A percentile compares a stretch with the other conserved stretches of the same genome.
These are phyloP conservation scores for Andrena hattorfiana DNA, from an alignment of 2,888 invertebrate species.

Conservation along the genomic window DNA sequence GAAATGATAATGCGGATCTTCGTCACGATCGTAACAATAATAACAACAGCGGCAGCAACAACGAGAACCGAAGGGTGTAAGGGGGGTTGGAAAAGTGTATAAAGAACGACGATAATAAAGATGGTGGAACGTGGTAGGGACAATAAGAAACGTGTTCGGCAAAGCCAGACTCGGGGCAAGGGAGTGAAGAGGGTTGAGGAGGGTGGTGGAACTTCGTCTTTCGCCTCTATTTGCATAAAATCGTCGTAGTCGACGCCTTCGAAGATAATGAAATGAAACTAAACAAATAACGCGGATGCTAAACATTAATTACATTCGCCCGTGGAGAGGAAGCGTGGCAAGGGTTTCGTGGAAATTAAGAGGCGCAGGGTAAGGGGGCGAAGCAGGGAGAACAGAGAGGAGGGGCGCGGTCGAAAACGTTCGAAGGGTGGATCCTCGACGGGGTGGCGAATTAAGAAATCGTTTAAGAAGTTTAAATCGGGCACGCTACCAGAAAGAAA, in stretches of 20 bases:
- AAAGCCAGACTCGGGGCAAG: constrained; percentile 42
- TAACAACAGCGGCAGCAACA: constrained; percentile 56
- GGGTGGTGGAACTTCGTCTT: constrained; percentile 77
- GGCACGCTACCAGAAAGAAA: constrained; percentile 62
- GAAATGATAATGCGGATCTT: constrained; percentile 75
- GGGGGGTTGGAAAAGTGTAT: neutral
- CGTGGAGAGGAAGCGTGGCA: constrained; percentile 57
- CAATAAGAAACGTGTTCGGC: constrained; percentile 66
- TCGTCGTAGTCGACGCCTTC: constrained; percentile 79
- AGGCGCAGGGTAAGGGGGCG: constrained; percentile 55
- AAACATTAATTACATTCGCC: constrained; percentile 83
- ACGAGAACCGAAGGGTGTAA: neutral
- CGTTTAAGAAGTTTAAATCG: constrained; percentile 76
- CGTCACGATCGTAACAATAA: constrained; percentile 67
- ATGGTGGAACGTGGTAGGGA: constrained; percentile 41
- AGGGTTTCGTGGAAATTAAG: constrained; percentile 71
- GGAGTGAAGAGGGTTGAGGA: constrained; percentile 66
- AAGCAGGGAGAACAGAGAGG: constrained; percentile 35
- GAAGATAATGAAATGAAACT: constrained; percentile 84
- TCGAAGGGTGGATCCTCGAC: constrained; percentile 33
- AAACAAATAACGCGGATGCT: constrained; percentile 84
- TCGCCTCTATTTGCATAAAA: constrained; percentile 82
- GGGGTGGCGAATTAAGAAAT: constrained; percentile 74
- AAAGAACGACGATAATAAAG: constrained; percentile 53
- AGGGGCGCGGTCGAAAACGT: constrained; percentile 40